Evolutionary conservation across 2,888 invertebrate species (phyloP), one percentile per base, ranked within the genome.

Genomic region (Ichneumoninae sp.): DNA sequence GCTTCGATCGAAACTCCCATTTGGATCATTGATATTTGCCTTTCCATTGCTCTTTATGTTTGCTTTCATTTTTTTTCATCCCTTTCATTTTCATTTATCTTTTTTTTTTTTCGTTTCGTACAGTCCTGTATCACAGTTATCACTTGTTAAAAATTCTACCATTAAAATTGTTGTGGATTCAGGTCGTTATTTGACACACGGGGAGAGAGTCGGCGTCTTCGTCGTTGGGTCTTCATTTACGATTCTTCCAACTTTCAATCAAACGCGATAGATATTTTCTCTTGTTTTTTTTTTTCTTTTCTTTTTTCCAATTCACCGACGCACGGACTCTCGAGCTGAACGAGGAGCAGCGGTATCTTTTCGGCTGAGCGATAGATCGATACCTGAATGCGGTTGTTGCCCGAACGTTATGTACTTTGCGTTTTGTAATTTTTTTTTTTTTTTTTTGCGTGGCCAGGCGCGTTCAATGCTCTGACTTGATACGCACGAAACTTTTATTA

Each of bases 111-210:
- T 86, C 83, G 83, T 86, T 86, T 79, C 77, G 66, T 68, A 77
- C 79, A 83, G 87, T 88, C 85, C 86, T 88, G 89, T 91, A 91
- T 91, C 91, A 91, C 91, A 91, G 90, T 89, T 89, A 87, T 89
- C 87, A 86, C 87, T 86, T 87, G 85, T 87, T 89, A 87, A 83
- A 89, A 89, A 89, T 89, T 88, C 87, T 88, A 89, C 87, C 87
- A 88, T 88, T 87, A 88, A 83, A 78, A 63, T 73, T 73, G 75
- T 71, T 68, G 76, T 54, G 86, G 73, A 88, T 79, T 87, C 86
- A 85, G 86, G 83, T 88, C 83, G 68, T 86, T 60, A 74, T 81
- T 81, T 71, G 81, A 85, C 74, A 83, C 73, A 54, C 69, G 73
- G 77, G 70, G 73, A 71, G 77, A 80, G 66, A 69, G 63, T 81